Conservation (phyloP, 2,888 invertebrate species). For the Apamea crenata region DNA sequence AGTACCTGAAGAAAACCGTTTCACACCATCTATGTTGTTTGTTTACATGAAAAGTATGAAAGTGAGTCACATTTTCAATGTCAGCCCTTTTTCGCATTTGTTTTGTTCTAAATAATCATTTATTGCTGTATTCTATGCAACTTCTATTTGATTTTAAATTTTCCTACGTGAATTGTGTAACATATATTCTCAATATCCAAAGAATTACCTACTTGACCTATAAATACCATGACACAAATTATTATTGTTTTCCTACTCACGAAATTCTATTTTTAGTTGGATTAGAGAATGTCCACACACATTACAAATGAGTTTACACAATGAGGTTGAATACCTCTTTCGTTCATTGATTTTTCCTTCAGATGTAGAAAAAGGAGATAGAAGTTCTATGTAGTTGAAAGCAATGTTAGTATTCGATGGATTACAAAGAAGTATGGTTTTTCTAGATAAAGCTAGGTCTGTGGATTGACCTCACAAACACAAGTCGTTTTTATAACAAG, state of each 20-base stretch:
- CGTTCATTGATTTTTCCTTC: neutral
- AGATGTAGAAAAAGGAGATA: neutral
- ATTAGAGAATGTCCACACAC: conserved; percentile 31
- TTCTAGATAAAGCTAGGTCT: conserved; percentile 96
- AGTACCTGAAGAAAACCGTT: conserved; percentile 95
- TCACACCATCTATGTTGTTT: conserved; percentile 97
- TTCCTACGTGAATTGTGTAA: neutral
- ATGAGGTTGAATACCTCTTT: conserved; percentile 4
- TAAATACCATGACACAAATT: conserved; percentile 37
- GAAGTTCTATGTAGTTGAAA: neutral
- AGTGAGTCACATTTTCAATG: conserved; percentile 84
- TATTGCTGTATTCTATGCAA: neutral
- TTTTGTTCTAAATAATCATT: conserved; percentile 18
- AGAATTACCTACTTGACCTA: conserved; percentile 7
- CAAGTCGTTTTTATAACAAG: conserved; percentile 97
- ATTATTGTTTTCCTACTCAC: conserved; percentile 60
- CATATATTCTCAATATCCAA: neutral
- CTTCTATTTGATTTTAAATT: neutral
- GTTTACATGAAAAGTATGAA: conserved; percentile 94
- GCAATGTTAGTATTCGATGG: neutral
- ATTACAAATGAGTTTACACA: conserved; percentile 32
- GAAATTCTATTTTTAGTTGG: conserved; percentile 62
- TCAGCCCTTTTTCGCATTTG: conserved; percentile 29
- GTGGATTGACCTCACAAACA: conserved; percentile 99
- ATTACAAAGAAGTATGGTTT: conserved; percentile 12